These are phyloP conservation scores for Acholoe squamosa DNA, from an alignment of 2,888 invertebrate species.

Conservation along the genomic window DNA sequence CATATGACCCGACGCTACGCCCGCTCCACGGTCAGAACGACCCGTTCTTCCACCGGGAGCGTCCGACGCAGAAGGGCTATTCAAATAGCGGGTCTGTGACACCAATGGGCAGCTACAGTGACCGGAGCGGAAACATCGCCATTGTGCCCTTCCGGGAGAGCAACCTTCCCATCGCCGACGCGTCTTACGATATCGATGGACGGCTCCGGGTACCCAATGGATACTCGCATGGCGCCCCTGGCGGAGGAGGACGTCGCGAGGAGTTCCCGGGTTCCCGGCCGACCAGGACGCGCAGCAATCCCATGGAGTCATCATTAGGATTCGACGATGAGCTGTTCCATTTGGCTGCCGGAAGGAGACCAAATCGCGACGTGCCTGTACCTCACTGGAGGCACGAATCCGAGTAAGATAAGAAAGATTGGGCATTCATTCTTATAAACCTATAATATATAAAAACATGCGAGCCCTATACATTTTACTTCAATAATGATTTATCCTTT, in stretches of 20 bases:
- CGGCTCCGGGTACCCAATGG: neutral
- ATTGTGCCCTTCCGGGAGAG: constrained; percentile 52
- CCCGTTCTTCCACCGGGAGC: constrained; percentile 40
- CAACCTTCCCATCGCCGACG: neutral
- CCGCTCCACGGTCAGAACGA: constrained; percentile 44
- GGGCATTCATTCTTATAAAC: no score
- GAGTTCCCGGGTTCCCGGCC: neutral
- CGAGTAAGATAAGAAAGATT: no score
- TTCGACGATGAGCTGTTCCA: neutral
- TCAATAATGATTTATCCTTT: no score
- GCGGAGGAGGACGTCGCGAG: neutral
- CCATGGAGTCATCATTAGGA: neutral
- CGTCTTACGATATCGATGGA: neutral
- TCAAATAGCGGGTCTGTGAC: neutral
- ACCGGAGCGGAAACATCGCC: constrained; percentile 13
- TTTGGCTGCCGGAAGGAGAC: neutral
- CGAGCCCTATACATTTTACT: no score
- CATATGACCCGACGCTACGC: constrained; percentile 30
- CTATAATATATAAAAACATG: no score
- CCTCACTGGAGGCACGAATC: neutral
- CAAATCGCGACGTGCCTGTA: neutral
- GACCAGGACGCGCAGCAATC: neutral
- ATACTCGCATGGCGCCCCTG: neutral
- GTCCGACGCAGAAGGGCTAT: neutral
- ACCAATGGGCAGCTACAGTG: neutral